phyloP scores from a whole-genome alignment of 2,113 vertebrate species.

The Nycticorax nycticorax region DNA sequence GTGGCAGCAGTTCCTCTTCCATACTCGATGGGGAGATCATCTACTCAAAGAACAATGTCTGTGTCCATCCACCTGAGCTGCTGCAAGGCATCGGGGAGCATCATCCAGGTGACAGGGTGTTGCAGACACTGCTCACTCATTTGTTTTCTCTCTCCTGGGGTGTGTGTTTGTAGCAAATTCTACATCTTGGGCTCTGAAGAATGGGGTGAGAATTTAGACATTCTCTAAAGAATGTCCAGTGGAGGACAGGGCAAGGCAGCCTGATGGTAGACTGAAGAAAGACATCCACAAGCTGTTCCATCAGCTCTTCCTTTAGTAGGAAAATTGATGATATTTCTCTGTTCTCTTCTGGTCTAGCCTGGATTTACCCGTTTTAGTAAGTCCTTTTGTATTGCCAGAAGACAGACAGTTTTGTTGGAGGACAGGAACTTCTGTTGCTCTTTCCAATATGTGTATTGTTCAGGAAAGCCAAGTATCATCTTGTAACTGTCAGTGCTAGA shows the following conservation, averaged over 20 bases:
- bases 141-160: neutral
- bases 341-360: neutral
- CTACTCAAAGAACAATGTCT: constrained; percentile 99
- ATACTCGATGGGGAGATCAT: constrained; percentile 90
- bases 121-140: neutral
- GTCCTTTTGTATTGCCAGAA: neutral
- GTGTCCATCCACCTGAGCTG: constrained; percentile 90
- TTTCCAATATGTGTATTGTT: neutral
- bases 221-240: too few species aligned
- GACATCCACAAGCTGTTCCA: neutral
- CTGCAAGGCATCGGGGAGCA: constrained; percentile 89
- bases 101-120: constrained; percentile 85
- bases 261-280: neutral
- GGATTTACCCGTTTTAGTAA: neutral
- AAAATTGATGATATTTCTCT: neutral
- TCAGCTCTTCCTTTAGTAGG: neutral
- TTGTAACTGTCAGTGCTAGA: neutral
- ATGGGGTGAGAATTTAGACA: too few species aligned
- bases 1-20: constrained; percentile 55
- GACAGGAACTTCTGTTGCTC: neutral
- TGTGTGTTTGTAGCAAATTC: neutral
- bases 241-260: neutral
- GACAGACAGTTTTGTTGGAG: neutral
- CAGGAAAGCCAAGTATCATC: neutral
- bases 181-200: neutral